These are phyloP conservation scores for Tamandua tetradactyla DNA, from an alignment of 2,797 vertebrate species.

Conservation along the genomic window DNA sequence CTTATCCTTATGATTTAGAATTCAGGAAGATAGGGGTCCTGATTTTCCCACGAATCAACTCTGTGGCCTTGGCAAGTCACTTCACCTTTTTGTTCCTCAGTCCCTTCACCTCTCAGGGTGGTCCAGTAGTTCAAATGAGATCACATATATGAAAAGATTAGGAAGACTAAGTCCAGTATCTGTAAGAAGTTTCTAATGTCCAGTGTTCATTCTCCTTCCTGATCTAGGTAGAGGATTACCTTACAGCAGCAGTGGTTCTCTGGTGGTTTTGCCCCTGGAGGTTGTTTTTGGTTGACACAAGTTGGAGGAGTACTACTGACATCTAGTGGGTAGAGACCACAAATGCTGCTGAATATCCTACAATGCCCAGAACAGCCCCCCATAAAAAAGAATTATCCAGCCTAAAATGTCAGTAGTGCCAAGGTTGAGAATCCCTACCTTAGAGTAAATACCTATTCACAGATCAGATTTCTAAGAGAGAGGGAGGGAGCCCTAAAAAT, in stretches of 20 bases:
- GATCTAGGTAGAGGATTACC: neutral
- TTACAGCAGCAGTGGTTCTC: neutral
- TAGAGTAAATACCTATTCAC: neutral
- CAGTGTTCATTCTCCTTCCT: neutral
- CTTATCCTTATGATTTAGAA: slow-evolving; percentile 2
- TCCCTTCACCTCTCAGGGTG: neutral
- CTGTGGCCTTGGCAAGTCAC: neutral
- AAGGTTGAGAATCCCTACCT: neutral
- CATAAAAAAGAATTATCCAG: neutral
- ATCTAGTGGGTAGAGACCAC: neutral
- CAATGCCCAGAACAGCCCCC: neutral
- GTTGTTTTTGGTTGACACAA: neutral
- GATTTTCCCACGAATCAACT: neutral
- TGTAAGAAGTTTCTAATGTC: neutral
- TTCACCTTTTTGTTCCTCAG: neutral
- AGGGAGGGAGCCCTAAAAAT: neutral
- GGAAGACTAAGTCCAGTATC: neutral
- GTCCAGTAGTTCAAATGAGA: slow-evolving; percentile 9
- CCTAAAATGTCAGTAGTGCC: neutral
- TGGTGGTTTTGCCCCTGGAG: neutral
- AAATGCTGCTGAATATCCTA: neutral
- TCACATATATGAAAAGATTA: neutral
- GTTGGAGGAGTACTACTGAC: neutral
- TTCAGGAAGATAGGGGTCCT: neutral
- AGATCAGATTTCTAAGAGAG: neutral